phyloP scores from a whole-genome alignment of 2,888 invertebrate species.

The Pristionchus fissidentatus region DNA sequence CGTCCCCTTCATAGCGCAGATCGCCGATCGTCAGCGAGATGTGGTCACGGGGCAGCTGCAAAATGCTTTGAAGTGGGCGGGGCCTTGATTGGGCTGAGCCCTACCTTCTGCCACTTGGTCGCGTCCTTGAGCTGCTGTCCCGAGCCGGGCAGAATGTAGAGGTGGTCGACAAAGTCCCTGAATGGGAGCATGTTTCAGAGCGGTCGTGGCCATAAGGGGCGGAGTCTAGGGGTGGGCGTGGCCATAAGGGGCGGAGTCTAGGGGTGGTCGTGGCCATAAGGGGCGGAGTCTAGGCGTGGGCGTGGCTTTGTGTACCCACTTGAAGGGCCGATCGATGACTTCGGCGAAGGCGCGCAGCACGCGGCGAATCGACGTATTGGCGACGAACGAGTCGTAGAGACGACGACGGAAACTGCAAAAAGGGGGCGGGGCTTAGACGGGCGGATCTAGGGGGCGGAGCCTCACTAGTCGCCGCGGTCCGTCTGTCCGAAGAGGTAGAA shows the following conservation, averaged over 20 bases:
- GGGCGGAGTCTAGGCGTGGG: background rate
- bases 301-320: background rate
- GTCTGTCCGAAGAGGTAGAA: conserved; percentile 41
- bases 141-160: conserved; percentile 9
- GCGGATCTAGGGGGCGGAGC: conserved; percentile 2
- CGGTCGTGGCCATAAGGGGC: background rate
- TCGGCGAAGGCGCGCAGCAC: background rate
- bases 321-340: background rate
- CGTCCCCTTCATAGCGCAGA: background rate
- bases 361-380: background rate
- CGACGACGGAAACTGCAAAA: conserved; percentile 32
- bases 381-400: conserved; percentile 17
- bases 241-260: background rate
- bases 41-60: background rate
- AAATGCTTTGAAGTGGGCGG: background rate
- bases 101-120: conserved; percentile 36
- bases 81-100: no score
- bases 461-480: conserved; percentile 1
- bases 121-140: background rate
- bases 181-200: background rate
- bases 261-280: background rate
- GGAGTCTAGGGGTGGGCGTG: background rate
- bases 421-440: background rate
- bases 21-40: conserved; percentile 1
- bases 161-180: conserved; percentile 23